Evolutionary conservation across 2,113 vertebrate species (phyloP).

Genomic region (Ia io): DNA sequence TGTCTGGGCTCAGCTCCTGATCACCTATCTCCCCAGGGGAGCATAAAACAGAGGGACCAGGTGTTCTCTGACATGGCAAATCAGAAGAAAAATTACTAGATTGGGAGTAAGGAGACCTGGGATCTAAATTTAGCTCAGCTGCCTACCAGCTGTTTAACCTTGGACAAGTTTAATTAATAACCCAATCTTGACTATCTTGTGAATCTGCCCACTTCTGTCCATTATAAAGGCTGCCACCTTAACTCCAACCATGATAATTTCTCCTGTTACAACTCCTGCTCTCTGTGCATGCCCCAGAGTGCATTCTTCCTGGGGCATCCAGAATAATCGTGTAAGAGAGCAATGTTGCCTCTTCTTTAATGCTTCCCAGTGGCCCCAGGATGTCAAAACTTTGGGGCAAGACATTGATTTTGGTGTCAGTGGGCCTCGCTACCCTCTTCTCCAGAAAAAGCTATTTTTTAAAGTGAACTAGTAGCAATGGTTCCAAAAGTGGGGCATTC

Average conservation of each 20-base stretch:
- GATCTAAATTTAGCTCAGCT: slow-evolving; percentile 60
- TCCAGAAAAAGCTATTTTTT: background rate
- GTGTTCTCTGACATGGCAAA: slow-evolving; percentile 66
- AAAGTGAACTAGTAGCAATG: background rate
- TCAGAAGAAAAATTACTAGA: slow-evolving; percentile 61
- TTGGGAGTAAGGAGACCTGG: background rate
- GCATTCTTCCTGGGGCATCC: background rate
- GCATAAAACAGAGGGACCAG: slow-evolving; percentile 56
- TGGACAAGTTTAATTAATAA: slow-evolving; percentile 53
- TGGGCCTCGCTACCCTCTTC: background rate
- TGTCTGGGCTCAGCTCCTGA: background rate
- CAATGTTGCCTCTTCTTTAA: background rate
- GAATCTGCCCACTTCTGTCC: slow-evolving; percentile 12
- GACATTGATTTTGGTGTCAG: background rate
- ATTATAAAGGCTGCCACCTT: background rate
- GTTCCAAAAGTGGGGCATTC: background rate
- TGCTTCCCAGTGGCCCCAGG: background rate
- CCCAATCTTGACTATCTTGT: background rate
- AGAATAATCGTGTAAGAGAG: slow-evolving; percentile 1
- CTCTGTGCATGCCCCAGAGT: background rate
- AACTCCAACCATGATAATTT: background rate
- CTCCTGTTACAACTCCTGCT: background rate
- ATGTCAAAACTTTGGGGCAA: background rate
- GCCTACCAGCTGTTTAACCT: slow-evolving; percentile 44
- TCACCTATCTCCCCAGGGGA: slow-evolving; percentile 34